phyloP scores from a whole-genome alignment of 2,113 vertebrate species.

The Campylomormyrus numenius region DNA sequence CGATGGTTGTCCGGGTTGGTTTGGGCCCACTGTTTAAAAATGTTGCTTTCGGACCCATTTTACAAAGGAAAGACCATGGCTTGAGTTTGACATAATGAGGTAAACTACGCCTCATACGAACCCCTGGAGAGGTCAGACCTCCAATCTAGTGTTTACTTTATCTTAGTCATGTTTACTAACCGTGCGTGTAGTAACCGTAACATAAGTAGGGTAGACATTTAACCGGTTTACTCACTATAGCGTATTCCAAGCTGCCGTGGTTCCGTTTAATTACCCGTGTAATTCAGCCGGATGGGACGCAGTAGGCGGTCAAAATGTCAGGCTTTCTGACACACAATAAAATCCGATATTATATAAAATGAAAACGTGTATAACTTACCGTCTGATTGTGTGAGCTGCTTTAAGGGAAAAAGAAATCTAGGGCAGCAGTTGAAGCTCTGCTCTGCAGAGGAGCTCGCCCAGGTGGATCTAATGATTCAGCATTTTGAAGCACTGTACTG shows the following conservation, averaged over 20 bases:
- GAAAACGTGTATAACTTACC: neutral
- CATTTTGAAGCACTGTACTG: constrained; percentile 27
- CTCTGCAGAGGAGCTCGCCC: constrained; percentile 31
- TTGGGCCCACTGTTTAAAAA: neutral
- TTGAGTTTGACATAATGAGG: neutral
- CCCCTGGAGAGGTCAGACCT: neutral
- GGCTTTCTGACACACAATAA: constrained; percentile 31
- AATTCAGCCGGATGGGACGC: neutral
- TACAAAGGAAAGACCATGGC: neutral
- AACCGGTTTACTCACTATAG: neutral
- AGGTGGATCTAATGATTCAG: constrained; percentile 66
- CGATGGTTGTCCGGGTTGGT: neutral
- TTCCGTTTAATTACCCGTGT: neutral
- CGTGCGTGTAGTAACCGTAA: neutral
- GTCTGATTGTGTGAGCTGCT: neutral
- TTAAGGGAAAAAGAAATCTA: neutral
- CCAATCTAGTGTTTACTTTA: neutral
- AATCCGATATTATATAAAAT: neutral
- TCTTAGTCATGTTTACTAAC: neutral
- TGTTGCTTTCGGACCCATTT: neutral
- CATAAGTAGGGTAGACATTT: neutral
- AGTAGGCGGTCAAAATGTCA: neutral
- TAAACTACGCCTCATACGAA: neutral
- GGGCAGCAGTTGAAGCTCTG: neutral
- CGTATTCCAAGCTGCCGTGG: neutral